Percentiles rank a stretch among this genome's conserved stretches.
Conservation (phyloP, 2,113 vertebrate genomes). For the Vulpes vulpes region DNA sequence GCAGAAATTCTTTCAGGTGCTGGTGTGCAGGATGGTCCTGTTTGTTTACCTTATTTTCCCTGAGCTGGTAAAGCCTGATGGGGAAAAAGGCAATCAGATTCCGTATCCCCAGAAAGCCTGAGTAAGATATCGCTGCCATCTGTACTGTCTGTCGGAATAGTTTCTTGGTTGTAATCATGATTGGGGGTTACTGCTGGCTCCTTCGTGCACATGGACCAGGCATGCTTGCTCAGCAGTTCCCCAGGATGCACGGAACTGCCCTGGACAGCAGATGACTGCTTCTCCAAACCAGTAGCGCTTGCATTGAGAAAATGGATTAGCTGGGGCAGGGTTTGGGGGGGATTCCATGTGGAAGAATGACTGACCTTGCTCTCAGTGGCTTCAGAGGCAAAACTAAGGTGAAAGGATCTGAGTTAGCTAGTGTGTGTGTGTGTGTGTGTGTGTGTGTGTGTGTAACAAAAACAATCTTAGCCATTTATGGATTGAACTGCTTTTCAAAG, state of each 20-base stretch:
- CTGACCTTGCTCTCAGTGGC: not conserved
- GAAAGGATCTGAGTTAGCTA: not conserved
- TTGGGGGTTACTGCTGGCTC: not conserved
- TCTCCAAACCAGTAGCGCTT: not conserved
- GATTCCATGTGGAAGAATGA: not conserved
- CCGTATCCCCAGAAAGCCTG: not conserved
- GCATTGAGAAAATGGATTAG: not conserved
- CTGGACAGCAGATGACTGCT: no score
- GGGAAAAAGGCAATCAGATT: not conserved
- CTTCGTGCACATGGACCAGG: rapidly evolving
- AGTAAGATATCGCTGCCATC: not conserved
- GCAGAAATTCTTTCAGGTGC: not conserved
- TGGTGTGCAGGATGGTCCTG: not conserved
- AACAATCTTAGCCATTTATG: not conserved
- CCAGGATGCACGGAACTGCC: not conserved
- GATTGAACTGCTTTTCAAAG: not conserved
- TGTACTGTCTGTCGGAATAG: not conserved
- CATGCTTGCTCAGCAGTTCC: not conserved
- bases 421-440: no score
- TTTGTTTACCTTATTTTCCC: not conserved
- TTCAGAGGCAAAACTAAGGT: not conserved
- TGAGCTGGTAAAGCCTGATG: not conserved
- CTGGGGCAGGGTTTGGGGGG: not conserved
- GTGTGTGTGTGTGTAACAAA: no score
- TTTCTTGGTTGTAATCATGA: not conserved